Conservation (phyloP, 2,797 vertebrate genomes). For the Smutsia temminckii region DNA sequence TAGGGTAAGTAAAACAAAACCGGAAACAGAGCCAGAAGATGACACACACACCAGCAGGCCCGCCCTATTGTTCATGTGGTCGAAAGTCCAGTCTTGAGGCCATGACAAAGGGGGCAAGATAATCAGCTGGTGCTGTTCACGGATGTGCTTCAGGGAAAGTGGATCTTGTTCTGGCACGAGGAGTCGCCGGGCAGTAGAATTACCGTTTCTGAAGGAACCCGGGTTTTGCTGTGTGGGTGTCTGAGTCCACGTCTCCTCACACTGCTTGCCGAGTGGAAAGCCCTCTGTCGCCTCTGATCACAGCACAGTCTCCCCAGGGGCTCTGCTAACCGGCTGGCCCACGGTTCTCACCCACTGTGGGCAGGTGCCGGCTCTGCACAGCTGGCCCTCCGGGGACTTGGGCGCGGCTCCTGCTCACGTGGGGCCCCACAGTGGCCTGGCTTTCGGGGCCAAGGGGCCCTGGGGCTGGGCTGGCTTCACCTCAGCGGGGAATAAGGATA, state of each 20-base stretch:
- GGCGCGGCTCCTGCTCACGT: background rate
- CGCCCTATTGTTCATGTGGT: background rate
- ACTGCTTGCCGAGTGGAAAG: background rate
- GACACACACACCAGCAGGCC: background rate
- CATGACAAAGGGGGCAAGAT: background rate
- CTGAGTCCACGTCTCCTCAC: background rate
- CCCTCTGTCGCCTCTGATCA: background rate
- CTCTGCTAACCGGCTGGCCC: background rate
- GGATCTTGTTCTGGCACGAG: no score
- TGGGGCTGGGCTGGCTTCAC: background rate
- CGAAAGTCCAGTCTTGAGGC: background rate
- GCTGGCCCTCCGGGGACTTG: background rate
- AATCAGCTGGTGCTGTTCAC: background rate
- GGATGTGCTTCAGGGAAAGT: background rate
- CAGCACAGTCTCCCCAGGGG: background rate
- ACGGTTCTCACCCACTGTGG: background rate
- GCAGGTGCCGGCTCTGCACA: background rate
- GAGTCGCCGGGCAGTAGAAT: background rate
- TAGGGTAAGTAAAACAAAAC: background rate
- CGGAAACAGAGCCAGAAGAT: background rate
- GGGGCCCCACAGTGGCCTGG: background rate
- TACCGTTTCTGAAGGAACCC: background rate
- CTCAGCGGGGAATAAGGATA: background rate
- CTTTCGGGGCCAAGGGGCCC: background rate
- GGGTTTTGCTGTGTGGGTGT: background rate